phyloP scores from a whole-genome alignment of 2,888 invertebrate genomes.

The Spicauda simplicius region DNA sequence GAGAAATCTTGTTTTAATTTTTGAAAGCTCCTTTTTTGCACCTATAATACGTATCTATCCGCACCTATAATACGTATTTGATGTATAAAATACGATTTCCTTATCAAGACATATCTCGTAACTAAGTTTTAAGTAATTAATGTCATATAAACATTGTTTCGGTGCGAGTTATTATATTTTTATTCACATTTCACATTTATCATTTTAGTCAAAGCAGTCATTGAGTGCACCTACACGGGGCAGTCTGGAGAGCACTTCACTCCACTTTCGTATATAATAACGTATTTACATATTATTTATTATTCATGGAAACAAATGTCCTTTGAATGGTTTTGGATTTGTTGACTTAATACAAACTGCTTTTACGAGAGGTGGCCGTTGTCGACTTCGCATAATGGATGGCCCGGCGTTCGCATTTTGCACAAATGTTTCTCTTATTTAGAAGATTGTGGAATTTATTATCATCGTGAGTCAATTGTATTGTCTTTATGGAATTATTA shows the following conservation, averaged over 20 bases:
- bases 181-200: not conserved
- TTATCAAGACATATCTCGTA: too few species aligned
- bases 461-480: conserved; percentile 47
- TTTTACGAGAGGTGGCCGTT: conserved; percentile 72
- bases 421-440: conserved; percentile 72
- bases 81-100: too few species aligned
- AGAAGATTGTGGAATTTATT: conserved; percentile 53
- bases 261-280: conserved; percentile 58
- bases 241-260: conserved; percentile 34
- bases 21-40: too few species aligned
- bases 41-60: too few species aligned
- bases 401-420: conserved; percentile 65
- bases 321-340: conserved; percentile 77
- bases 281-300: conserved; percentile 73
- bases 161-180: not conserved
- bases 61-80: too few species aligned
- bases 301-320: conserved; percentile 82
- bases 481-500: conserved; percentile 52
- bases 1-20: too few species aligned
- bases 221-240: conserved; percentile 13
- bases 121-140: too few species aligned
- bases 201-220: conserved; percentile 6
- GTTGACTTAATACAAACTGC: conserved; percentile 82
- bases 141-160: not conserved
- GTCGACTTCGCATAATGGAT: conserved; percentile 70